Conservation (phyloP, 2,113 vertebrate genomes). For the Corvus cornix region DNA sequence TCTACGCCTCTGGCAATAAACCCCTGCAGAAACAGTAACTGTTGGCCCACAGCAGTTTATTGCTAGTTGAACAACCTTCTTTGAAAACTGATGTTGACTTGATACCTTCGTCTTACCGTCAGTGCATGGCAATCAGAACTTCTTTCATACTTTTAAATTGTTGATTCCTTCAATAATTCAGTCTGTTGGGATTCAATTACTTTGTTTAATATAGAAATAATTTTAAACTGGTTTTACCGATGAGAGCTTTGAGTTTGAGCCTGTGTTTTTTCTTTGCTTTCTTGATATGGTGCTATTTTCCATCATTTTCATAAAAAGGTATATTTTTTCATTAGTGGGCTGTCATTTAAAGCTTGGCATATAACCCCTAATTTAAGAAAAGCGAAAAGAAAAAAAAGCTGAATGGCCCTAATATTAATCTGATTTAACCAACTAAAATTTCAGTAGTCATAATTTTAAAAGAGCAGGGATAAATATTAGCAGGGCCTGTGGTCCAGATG, state of each 20-base stretch:
- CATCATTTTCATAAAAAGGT: background rate
- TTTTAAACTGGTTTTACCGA: background rate
- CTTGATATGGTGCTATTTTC: background rate
- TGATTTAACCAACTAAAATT: background rate
- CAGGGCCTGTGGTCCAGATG: rapidly evolving
- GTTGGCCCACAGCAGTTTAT: background rate
- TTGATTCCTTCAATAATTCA: background rate
- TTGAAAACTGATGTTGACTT: background rate
- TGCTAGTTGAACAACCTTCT: background rate
- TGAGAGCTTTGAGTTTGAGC: background rate
- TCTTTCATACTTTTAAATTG: background rate
- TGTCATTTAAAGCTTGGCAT: background rate
- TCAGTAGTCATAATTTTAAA: background rate
- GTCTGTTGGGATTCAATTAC: background rate
- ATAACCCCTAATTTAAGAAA: background rate
- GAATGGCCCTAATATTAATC: background rate
- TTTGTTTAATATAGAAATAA: background rate
- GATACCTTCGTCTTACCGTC: background rate
- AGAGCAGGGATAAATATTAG: background rate
- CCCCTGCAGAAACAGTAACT: background rate
- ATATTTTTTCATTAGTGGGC: background rate
- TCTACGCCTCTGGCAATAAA: background rate
- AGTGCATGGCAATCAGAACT: background rate
- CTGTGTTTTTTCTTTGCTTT: background rate
- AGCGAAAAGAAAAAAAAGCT: background rate